Conservation (phyloP, 2,113 vertebrate species). For the Clarias gariepinus region DNA sequence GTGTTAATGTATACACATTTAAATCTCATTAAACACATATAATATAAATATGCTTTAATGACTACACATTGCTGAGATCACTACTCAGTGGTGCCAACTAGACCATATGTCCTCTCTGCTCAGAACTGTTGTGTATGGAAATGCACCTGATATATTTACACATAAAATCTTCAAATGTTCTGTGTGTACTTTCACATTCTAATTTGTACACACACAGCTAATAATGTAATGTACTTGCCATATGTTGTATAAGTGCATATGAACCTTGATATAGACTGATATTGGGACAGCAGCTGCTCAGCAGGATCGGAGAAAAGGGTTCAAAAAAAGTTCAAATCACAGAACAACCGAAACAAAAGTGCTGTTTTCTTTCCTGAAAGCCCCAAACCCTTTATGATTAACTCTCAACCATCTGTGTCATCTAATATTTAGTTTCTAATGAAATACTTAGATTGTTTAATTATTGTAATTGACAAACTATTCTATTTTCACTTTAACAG, state of each 20-base stretch:
- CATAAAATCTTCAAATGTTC: slow-evolving; percentile 3
- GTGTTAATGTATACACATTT: not conserved
- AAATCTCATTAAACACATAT: not conserved
- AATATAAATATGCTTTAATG: slow-evolving; percentile 4
- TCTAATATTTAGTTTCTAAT: not conserved
- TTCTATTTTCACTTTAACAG: not conserved
- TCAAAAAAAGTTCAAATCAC: not conserved
- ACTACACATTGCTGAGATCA: not conserved
- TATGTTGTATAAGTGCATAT: slow-evolving; percentile 18
- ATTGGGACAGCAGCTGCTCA: not conserved
- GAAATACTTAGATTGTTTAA: not conserved
- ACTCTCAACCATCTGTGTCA: not conserved
- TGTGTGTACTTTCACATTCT: not conserved
- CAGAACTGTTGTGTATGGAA: not conserved
- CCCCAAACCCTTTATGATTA: not conserved
- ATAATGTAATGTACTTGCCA: not conserved
- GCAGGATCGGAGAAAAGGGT: not conserved
- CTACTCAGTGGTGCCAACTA: not conserved
- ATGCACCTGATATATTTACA: not conserved
- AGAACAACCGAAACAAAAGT: not conserved
- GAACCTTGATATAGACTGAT: not conserved
- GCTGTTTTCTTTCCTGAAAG: not conserved
- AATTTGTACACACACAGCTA: slow-evolving; percentile 4
- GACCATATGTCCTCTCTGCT: slow-evolving; percentile 19
- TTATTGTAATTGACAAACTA: not conserved